Conservation (phyloP, 2,797 vertebrate genomes). For the Tapera naevia region DNA sequence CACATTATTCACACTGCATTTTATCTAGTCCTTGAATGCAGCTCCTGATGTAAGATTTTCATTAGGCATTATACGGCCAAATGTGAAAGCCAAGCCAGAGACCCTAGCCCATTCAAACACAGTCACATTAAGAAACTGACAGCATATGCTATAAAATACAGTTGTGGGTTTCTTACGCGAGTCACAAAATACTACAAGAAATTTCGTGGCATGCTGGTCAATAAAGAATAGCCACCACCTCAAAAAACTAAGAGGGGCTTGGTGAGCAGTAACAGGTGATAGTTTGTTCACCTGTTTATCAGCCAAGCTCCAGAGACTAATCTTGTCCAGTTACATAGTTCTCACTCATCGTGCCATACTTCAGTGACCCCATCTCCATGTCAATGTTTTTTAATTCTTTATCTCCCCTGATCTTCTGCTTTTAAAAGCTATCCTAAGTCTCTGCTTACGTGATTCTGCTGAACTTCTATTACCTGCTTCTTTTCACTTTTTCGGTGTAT, state of each 20-base stretch:
- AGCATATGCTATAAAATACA: background rate
- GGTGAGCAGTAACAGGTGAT: conserved; percentile 10
- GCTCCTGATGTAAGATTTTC: background rate
- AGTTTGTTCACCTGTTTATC: background rate
- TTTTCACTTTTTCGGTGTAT: conserved; percentile 14
- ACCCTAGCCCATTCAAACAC: background rate
- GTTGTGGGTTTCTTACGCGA: background rate
- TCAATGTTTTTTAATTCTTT: background rate
- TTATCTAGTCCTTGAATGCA: background rate
- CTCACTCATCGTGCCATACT: background rate
- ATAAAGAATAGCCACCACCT: background rate
- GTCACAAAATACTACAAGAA: conserved; percentile 39
- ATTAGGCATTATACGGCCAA: background rate
- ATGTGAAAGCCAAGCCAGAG: background rate
- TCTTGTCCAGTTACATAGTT: background rate
- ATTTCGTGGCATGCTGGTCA: conserved; percentile 46
- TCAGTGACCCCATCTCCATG: background rate
- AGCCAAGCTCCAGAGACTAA: background rate
- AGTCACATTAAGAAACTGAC: background rate
- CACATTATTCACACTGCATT: background rate
- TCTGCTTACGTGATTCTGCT: background rate
- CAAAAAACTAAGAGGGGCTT: conserved; percentile 11
- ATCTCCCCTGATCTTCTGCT: background rate
- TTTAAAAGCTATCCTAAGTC: background rate
- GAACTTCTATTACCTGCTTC: conserved; percentile 21